These are phyloP conservation scores for Megalops atlanticus DNA, from an alignment of 2,113 vertebrate species.

Conservation along the genomic window DNA sequence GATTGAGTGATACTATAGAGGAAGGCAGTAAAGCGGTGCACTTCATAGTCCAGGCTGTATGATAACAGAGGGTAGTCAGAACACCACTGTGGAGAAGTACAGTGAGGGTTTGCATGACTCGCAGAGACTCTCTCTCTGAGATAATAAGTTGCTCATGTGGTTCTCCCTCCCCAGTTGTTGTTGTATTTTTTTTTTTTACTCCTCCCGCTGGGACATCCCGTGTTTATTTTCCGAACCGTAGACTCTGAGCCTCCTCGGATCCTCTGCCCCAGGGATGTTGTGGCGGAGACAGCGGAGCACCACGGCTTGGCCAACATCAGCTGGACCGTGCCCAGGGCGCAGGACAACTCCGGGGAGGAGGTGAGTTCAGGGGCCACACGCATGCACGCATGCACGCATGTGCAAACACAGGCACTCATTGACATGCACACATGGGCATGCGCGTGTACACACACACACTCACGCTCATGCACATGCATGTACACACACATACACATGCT, in stretches of 20 bases:
- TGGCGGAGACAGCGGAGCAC: conserved; percentile 78
- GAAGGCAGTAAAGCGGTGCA: too few relatives aligned
- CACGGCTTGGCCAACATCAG: conserved; percentile 83
- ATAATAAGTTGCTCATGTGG: conserved; percentile 31
- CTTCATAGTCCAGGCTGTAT: not conserved
- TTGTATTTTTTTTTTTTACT: not conserved
- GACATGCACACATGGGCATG: too few relatives aligned
- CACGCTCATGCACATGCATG: too few relatives aligned
- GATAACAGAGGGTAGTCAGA: not conserved
- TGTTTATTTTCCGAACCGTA: conserved; percentile 46
- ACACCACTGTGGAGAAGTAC: not conserved
- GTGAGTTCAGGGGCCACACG: conserved; percentile 54
- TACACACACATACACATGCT: too few relatives aligned
- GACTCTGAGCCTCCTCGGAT: conserved; percentile 85
- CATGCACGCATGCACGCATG: too few relatives aligned
- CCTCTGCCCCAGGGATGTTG: conserved; percentile 81
- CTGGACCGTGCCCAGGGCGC: conserved; percentile 78
- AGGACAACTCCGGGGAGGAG: conserved; percentile 89
- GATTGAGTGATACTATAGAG: not conserved
- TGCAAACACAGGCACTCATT: too few relatives aligned
- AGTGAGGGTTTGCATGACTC: conserved; percentile 30
- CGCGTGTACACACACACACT: too few relatives aligned
- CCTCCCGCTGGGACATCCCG: not conserved
- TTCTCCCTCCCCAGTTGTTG: not conserved
- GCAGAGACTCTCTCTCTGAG: conserved; percentile 19